Percentiles rank a stretch among this genome's conserved stretches.
Evolutionary conservation across 2,113 vertebrate species (phyloP).

Genomic region (Orycteropus afer): DNA sequence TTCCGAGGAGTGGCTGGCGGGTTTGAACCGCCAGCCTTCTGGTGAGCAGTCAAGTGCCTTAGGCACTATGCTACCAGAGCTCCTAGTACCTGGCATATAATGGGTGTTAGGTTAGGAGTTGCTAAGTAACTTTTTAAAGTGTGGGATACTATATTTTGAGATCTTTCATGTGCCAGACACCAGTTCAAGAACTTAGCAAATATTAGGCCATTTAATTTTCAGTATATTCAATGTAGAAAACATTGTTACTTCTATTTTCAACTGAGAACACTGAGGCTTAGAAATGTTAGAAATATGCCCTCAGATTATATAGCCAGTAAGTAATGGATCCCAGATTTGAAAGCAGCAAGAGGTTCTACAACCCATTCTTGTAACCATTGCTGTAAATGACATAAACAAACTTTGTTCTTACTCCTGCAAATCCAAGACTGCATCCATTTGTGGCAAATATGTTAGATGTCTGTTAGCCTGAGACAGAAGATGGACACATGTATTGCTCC

Average conservation of each 20-base stretch:
- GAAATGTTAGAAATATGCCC: neutral
- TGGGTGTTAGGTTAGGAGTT: neutral
- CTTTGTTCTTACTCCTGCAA: neutral
- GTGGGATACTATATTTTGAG: neutral
- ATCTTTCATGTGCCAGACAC: neutral
- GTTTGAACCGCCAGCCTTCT: too few relatives aligned
- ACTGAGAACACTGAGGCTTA: neutral
- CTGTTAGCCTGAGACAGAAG: neutral
- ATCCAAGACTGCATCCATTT: neutral
- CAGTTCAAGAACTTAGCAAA: neutral
- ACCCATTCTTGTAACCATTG: neutral
- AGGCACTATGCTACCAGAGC: too few relatives aligned
- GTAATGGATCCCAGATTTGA: neutral
- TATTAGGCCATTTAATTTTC: constrained; percentile 25
- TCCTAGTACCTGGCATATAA: neutral
- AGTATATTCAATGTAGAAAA: neutral
- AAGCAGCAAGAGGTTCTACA: neutral
- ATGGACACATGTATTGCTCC: neutral
- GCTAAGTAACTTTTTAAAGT: neutral
- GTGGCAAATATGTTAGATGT: neutral
- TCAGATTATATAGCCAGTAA: neutral
- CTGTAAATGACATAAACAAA: neutral
- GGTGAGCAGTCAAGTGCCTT: too few relatives aligned
- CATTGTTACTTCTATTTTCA: constrained; percentile 21
- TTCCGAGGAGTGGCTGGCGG: too few relatives aligned